Evolutionary conservation across 2,888 invertebrate species (phyloP).

Genomic region (Orthosia gothica): DNA sequence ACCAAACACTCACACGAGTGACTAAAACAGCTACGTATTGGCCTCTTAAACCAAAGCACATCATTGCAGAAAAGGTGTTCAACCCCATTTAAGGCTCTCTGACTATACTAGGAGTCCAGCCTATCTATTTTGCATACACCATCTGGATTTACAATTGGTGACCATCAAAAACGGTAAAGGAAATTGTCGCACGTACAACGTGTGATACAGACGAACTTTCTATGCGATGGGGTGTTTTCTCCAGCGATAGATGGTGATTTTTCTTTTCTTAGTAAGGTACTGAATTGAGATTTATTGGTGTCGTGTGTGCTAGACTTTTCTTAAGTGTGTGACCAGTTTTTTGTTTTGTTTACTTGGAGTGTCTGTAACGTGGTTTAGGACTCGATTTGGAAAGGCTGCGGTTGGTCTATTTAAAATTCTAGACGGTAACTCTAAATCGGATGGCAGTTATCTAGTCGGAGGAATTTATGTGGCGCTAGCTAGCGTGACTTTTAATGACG

Average conservation of each 20-base stretch:
- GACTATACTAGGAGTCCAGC: conserved; percentile 79
- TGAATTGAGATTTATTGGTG: conserved; percentile 60
- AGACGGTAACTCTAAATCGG: neutral
- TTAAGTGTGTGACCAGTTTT: conserved; percentile 44
- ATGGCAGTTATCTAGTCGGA: neutral
- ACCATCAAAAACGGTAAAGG: conserved; percentile 81
- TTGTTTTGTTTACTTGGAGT: conserved; percentile 50
- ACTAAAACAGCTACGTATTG: conserved; percentile 74
- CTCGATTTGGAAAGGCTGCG: conserved; percentile 12
- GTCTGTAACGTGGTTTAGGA: conserved; percentile 16
- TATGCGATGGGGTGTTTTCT: conserved; percentile 61
- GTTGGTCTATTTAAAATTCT: conserved; percentile 27
- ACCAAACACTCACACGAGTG: conserved; percentile 63
- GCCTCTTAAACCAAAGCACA: conserved; percentile 76
- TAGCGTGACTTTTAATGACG: neutral
- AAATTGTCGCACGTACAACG: conserved; percentile 81
- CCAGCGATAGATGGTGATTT: conserved; percentile 54
- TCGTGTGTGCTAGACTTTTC: conserved; percentile 42
- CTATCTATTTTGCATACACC: conserved; percentile 82
- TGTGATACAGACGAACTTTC: conserved; percentile 59
- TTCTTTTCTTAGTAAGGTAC: conserved; percentile 59
- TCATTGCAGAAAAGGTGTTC: conserved; percentile 76
- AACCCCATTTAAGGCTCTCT: conserved; percentile 75
- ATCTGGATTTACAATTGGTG: conserved; percentile 81
- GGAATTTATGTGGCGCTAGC: neutral